These are phyloP conservation scores for Drosophila cardini DNA, from an alignment of 1,140 invertebrate species.

Conservation along the genomic window DNA sequence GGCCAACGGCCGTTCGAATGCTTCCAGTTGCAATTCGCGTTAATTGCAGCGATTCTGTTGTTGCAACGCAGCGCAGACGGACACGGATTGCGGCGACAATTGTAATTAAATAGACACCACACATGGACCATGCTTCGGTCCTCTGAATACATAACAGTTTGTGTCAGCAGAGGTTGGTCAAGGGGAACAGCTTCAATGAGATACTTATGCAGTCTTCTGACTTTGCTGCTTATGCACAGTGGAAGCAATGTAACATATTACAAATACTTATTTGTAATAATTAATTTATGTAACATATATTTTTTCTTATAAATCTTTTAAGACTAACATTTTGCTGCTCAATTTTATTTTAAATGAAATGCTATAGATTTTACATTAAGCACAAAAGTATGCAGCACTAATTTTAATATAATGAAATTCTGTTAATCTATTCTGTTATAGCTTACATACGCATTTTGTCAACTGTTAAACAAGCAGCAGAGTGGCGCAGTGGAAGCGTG, in stretches of 20 bases:
- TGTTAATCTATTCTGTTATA: neutral
- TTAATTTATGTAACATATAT: neutral
- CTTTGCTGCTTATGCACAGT: constrained; percentile 88
- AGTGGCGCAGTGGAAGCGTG: constrained; percentile 99
- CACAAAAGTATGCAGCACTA: too few species aligned
- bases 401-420: neutral
- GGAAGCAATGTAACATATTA: constrained; percentile 68
- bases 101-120: constrained; percentile 84
- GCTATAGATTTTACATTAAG: too few species aligned
- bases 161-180: constrained; percentile 14
- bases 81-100: constrained; percentile 82
- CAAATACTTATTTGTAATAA: neutral
- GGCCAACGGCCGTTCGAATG: constrained; percentile 14
- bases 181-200: constrained; percentile 13
- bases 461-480: constrained; percentile 86
- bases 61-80: constrained; percentile 47
- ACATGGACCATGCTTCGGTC: constrained; percentile 44
- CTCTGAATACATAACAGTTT: constrained; percentile 14
- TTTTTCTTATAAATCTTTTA: too few species aligned
- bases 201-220: constrained; percentile 30
- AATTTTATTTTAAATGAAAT: too few species aligned
- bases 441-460: constrained; percentile 5
- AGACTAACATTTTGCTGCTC: too few species aligned
- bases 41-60: constrained; percentile 67
- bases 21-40: constrained; percentile 48